phyloP scores from a whole-genome alignment of 1,140 invertebrate genomes.

The Drosophila biarmipes region DNA sequence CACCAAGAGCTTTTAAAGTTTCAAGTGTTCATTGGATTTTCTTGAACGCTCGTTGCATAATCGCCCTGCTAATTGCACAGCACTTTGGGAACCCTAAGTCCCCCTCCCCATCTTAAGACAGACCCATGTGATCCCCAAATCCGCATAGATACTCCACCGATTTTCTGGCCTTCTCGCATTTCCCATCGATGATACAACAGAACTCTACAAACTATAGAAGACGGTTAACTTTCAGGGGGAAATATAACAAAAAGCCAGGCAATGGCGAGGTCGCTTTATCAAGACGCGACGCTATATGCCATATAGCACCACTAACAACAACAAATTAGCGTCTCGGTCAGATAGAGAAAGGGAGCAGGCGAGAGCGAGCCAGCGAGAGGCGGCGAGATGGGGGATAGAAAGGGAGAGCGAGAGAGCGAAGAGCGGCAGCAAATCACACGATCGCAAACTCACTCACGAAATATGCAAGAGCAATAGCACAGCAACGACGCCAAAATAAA shows the following conservation, averaged over 20 bases:
- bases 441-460: constrained; percentile 38
- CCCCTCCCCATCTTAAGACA: no score
- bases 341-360: constrained; percentile 17
- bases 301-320: constrained; percentile 36
- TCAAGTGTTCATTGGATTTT: constrained; percentile 25
- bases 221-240: constrained; percentile 11
- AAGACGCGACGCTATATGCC: constrained; percentile 32
- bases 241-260: constrained; percentile 21
- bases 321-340: constrained; percentile 44
- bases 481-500: constrained; percentile 46
- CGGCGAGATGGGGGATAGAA: no score
- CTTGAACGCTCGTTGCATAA: constrained; percentile 44
- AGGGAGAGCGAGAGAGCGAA: constrained; percentile 21
- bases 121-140: constrained; percentile 3
- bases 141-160: background rate
- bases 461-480: constrained; percentile 41
- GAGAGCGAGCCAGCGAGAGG: background rate
- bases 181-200: constrained; percentile 1
- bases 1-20: constrained; percentile 38
- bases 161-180: background rate
- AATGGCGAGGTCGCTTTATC: constrained; percentile 49
- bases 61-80: constrained; percentile 33
- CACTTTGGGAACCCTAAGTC: background rate
- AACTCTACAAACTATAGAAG: constrained; percentile 11
- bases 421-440: constrained; percentile 39